Evolutionary conservation across 2,888 invertebrate genomes (phyloP), one percentile per base, ranked within the genome.

Genomic region (Monochamus alternatus): DNA sequence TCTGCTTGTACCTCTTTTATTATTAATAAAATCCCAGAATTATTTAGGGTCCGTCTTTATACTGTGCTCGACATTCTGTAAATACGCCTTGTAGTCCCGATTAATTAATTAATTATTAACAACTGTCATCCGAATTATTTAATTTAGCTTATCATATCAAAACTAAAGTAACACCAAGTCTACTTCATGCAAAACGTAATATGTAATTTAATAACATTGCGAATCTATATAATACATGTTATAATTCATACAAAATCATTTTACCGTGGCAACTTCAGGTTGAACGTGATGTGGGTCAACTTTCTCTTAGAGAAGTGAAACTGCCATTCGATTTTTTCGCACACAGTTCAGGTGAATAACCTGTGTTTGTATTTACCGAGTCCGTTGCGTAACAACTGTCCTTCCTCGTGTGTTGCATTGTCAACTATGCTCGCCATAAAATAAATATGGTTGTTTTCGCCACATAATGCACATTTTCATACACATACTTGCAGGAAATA

Each of bases 241-340:
- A 69, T 69, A 69, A 69, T 69, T 69, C 69, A 69, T 60, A 69
- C 31, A 69, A 69, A 69, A 69, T 62, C 59, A 62, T 69, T 68
- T 73, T 74, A 69, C 44, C 62, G 63, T 55, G 70, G 65, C 63
- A 67, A 73, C 65, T 72, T 76, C 70, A 73, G 73, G 80, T 81
- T 81, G 81, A 84, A 83, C 83, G 80, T 80, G 84, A 89, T 88
- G 86, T 89, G 84, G 89, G 88, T 88, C 88, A 89, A 88, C 88
- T 89, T 89, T 89, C 89, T 88, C 89, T 89, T 85, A 81, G 86
- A 87, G 88, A 89, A 89, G 89, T 89, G 89, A 89, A 89, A 89
- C 88, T 85, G 86, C 85, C 86, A 85, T 87, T 87, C 86, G 86
- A 85, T 87, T 87, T 87, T 87, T 87, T 78, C 87, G 87, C 87